phyloP scores from a whole-genome alignment of 2,113 vertebrate species.

The Cacatua alba region DNA sequence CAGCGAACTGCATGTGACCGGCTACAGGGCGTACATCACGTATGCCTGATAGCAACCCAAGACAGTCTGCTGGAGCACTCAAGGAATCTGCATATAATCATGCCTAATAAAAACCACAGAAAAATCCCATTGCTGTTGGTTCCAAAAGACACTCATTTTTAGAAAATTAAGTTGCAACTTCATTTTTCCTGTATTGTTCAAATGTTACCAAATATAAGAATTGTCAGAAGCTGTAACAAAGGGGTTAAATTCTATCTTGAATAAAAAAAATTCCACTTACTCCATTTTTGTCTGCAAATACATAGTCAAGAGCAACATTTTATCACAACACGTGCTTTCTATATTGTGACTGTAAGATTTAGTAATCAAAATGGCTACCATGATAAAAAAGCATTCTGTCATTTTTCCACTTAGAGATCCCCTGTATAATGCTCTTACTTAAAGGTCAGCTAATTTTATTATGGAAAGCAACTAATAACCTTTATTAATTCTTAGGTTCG shows the following conservation, averaged over 20 bases:
- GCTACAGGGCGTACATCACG: conserved; percentile 16
- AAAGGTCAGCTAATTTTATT: conserved; percentile 67
- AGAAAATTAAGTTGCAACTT: neutral
- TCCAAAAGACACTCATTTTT: neutral
- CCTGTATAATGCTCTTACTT: conserved; percentile 16
- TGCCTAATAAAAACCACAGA: conserved; percentile 44
- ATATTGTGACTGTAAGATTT: neutral
- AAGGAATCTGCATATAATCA: conserved; percentile 60
- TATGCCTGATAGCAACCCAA: conserved; percentile 24
- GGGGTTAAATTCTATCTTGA: neutral
- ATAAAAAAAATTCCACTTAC: conserved; percentile 2
- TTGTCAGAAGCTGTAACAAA: rapidly evolving
- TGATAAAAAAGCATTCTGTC: conserved; percentile 39
- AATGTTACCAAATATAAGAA: neutral
- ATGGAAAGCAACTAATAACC: conserved; percentile 56
- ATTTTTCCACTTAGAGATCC: conserved; percentile 38
- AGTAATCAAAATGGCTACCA: neutral
- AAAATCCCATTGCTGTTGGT: neutral
- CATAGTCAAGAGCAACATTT: neutral
- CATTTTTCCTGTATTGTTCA: neutral
- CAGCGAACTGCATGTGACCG: neutral
- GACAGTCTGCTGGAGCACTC: conserved; percentile 8
- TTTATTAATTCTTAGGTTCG: conserved; percentile 33
- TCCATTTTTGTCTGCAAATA: conserved; percentile 3
- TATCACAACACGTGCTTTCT: neutral